Evolutionary conservation across 2,888 invertebrate species (phyloP).

Genomic region (Syrphus vitripennis): DNA sequence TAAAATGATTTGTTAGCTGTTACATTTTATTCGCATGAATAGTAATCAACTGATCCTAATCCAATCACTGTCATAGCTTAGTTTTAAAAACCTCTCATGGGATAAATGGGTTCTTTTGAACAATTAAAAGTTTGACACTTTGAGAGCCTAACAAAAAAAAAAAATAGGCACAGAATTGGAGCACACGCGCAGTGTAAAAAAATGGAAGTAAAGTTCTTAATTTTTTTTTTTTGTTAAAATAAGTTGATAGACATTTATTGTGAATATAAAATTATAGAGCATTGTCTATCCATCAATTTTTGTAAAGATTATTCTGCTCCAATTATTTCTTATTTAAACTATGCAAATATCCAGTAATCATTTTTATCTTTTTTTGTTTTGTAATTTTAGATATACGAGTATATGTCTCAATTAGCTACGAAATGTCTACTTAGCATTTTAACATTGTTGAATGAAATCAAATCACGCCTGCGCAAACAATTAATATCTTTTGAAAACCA

Average conservation of each 20-base stretch:
- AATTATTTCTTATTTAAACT: neutral
- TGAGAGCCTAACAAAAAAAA: neutral
- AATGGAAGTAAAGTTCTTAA: neutral
- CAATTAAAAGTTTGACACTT: neutral
- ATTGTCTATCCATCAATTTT: neutral
- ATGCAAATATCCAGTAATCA: neutral
- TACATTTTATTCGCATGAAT: constrained; percentile 42
- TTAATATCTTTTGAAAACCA: neutral
- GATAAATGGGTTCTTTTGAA: neutral
- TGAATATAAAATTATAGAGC: neutral
- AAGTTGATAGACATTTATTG: neutral
- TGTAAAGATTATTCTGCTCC: constrained; percentile 11
- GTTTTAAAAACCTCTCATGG: neutral
- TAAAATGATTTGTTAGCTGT: constrained; percentile 57
- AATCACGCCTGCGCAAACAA: neutral
- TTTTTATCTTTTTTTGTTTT: neutral
- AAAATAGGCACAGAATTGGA: neutral
- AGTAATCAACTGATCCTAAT: constrained; percentile 54
- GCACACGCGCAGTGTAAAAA: no score
- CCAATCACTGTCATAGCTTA: constrained; percentile 48
- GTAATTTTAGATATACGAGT: neutral
- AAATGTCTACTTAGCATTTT: neutral
- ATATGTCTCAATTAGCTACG: neutral
- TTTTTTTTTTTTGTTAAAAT: neutral
- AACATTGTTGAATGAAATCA: neutral